phyloP scores from a whole-genome alignment of 2,797 vertebrate species.

The Hipposideros larvatus region DNA sequence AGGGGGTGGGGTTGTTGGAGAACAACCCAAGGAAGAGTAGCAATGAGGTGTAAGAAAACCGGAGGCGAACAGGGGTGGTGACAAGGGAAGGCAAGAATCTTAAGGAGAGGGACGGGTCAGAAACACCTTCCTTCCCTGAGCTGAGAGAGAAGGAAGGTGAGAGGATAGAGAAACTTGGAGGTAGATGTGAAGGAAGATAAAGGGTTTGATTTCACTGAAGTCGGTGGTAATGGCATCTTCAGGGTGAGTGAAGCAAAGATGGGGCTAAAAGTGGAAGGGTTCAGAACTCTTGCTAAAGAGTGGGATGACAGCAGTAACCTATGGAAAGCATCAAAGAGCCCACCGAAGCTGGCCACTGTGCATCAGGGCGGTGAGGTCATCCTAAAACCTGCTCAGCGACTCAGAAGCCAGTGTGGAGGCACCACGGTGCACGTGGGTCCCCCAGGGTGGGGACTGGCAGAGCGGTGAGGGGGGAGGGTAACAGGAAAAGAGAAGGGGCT shows the following conservation, averaged over 20 bases:
- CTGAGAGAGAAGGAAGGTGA: not conserved
- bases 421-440: accelerated
- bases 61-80: accelerated
- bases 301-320: not conserved
- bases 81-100: not conserved
- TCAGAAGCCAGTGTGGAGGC: not conserved
- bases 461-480: not conserved
- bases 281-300: not conserved
- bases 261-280: not conserved
- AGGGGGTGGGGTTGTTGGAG: too few species aligned
- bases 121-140: not conserved
- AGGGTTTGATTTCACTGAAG: not conserved
- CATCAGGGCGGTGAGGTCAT: accelerated
- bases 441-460: not conserved
- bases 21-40: not conserved
- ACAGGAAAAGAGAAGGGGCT: too few species aligned
- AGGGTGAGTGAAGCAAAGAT: not conserved
- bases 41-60: accelerated
- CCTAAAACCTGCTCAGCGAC: not conserved
- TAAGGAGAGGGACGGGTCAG: not conserved
- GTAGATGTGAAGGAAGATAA: not conserved
- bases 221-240: not conserved
- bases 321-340: not conserved
- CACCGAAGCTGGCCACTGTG: accelerated
- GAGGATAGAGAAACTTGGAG: too few species aligned